These are phyloP conservation scores for Drosophila triauraria DNA, from an alignment of 1,140 invertebrate genomes.

Conservation along the genomic window DNA sequence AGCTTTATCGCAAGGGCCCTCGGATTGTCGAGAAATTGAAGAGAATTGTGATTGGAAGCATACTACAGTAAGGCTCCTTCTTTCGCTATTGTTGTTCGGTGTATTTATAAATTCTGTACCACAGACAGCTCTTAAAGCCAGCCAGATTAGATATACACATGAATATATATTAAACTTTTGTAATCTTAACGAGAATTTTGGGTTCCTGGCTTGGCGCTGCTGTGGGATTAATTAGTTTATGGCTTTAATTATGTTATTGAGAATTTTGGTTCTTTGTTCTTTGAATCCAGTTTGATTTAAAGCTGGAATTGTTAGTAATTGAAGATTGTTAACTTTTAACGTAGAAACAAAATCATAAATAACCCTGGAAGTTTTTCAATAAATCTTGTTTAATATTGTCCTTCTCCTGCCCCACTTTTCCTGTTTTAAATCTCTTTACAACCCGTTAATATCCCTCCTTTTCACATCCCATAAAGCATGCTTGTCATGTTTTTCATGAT, in stretches of 20 bases:
- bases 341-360: neutral
- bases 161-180: conserved; percentile 27
- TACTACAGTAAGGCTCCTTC: neutral
- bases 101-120: conserved; percentile 40
- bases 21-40: conserved; percentile 30
- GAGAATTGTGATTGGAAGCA: conserved; percentile 32
- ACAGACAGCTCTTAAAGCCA: conserved; percentile 59
- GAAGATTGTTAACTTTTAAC: neutral
- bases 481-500: conserved; percentile 32
- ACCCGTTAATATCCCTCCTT: neutral
- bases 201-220: neutral
- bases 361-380: neutral
- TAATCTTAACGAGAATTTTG: conserved; percentile 2
- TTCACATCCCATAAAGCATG: neutral
- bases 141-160: conserved; percentile 56
- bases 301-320: neutral
- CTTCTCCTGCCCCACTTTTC: neutral
- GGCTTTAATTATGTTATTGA: neutral
- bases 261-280: neutral
- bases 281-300: neutral
- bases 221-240: conserved; percentile 24
- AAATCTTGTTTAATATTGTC: neutral
- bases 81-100: neutral
- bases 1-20: conserved; percentile 32
- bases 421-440: conserved; percentile 8